A percentile compares a stretch with the other conserved stretches of the same genome.
Conservation (phyloP, 1,140 invertebrate genomes). For the Cotesia typhae region DNA sequence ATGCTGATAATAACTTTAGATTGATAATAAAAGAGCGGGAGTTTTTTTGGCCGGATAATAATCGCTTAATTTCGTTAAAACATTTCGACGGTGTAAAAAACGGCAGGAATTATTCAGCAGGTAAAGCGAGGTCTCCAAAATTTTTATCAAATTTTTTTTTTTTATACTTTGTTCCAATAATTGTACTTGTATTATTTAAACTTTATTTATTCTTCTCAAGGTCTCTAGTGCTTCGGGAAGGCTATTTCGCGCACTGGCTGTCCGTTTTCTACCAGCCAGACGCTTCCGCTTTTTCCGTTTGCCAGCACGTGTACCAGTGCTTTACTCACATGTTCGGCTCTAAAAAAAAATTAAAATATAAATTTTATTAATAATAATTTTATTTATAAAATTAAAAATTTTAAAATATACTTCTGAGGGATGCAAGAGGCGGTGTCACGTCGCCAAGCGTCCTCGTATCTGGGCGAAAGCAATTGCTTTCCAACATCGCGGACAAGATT, state of each 20-base stretch:
- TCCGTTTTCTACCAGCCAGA: slow-evolving; percentile 76
- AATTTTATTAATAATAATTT: neutral
- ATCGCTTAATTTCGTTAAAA: neutral
- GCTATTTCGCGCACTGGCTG: slow-evolving; percentile 71
- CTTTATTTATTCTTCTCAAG: neutral
- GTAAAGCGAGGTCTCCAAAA: slow-evolving; percentile 22
- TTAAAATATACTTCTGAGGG: slow-evolving; percentile 70
- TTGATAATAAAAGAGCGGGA: neutral
- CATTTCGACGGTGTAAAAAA: slow-evolving; percentile 11
- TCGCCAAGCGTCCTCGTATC: slow-evolving; percentile 76
- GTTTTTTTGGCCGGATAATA: neutral
- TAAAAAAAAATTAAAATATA: slow-evolving; percentile 57
- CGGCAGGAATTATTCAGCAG: slow-evolving; percentile 25
- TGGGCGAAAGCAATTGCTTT: slow-evolving; percentile 70
- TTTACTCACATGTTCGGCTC: slow-evolving; percentile 73
- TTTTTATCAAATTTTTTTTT: slow-evolving; percentile 7
- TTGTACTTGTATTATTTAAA: neutral
- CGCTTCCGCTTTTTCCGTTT: slow-evolving; percentile 74
- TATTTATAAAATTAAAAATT: neutral
- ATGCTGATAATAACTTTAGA: neutral
- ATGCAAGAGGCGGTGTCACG: slow-evolving; percentile 70
- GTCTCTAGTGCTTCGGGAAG: slow-evolving; percentile 50
- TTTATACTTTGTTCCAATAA: neutral
- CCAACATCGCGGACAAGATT: slow-evolving; percentile 63
- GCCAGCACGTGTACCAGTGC: slow-evolving; percentile 72